A percentile compares a stretch with the other conserved stretches of the same genome.
phyloP scores from a whole-genome alignment of 2,888 invertebrate species.

The Rhabditoides inermis region DNA sequence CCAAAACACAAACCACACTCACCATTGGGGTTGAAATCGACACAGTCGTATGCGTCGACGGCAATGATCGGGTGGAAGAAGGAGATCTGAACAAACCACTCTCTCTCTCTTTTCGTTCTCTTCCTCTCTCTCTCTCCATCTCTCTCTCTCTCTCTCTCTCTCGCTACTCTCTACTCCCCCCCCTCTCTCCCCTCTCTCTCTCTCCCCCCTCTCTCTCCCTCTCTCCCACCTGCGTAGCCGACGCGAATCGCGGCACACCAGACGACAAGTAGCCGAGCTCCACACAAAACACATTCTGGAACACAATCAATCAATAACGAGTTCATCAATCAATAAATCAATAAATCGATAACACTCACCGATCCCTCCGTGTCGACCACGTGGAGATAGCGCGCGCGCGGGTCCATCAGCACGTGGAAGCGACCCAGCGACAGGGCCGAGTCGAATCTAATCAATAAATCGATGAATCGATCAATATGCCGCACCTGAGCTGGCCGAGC shows the following conservation, averaged over 20 bases:
- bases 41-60: conserved; percentile 17
- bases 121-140: not conserved
- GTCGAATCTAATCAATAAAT: not conserved
- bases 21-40: conserved; percentile 6
- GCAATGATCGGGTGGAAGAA: conserved; percentile 21
- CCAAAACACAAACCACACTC: too few species aligned
- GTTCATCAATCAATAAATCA: conserved; percentile 1
- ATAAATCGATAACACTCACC: conserved; percentile 53
- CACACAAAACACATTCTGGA: conserved; percentile 70
- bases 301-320: conserved; percentile 5
- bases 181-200: not conserved
- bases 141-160: conserved; percentile 1
- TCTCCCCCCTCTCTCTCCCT: not conserved
- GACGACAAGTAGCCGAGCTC: conserved; percentile 21
- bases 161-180: not conserved
- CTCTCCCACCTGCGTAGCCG: conserved; percentile 18
- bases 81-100: conserved; percentile 8
- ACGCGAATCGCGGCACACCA: conserved; percentile 16
- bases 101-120: not conserved
- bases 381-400: conserved; percentile 75
- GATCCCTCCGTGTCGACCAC: conserved; percentile 78
- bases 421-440: not conserved
- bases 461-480: conserved; percentile 1
- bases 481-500: conserved; percentile 62
- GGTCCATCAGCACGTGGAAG: conserved; percentile 61